These are phyloP conservation scores for Creontiades dilutus DNA, from an alignment of 2,888 invertebrate species.

Conservation along the genomic window DNA sequence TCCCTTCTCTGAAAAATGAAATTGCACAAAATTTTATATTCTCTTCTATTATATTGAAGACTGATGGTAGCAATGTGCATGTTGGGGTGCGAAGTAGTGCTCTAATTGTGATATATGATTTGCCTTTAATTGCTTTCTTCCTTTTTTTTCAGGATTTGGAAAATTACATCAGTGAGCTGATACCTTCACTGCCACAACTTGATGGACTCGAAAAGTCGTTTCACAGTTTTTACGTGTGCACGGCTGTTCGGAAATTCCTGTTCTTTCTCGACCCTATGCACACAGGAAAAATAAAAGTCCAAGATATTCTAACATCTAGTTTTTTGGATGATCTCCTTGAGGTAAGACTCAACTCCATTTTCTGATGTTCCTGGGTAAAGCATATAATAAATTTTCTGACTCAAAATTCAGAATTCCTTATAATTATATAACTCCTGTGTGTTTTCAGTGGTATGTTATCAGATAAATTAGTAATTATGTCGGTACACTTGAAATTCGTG, in stretches of 20 bases:
- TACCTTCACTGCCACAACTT: constrained; percentile 93
- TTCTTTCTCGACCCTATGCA: constrained; percentile 95
- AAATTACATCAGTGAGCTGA: constrained; percentile 94
- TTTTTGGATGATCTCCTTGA: constrained; percentile 95
- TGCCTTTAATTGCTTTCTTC: background rate
- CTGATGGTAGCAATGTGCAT: no score
- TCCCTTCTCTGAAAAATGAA: no score
- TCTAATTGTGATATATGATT: no score
- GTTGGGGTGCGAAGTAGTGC: no score
- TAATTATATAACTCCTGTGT: no score
- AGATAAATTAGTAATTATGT: no score
- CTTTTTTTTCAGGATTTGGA: constrained; percentile 88
- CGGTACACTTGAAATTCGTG: no score
- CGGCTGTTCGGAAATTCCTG: constrained; percentile 96
- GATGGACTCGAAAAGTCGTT: constrained; percentile 95
- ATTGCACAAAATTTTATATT: no score
- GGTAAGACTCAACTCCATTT: constrained; percentile 79
- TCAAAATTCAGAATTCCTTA: no score
- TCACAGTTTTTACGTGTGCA: constrained; percentile 97
- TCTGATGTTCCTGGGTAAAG: background rate
- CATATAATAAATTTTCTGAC: no score
- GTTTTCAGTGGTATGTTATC: no score
- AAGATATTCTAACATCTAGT: constrained; percentile 94
- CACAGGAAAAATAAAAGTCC: constrained; percentile 92
- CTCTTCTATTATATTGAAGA: no score